Evolutionary conservation across 2,797 vertebrate species (phyloP), one percentile per base, ranked within the genome.

Genomic region (Ataeniobius toweri): DNA sequence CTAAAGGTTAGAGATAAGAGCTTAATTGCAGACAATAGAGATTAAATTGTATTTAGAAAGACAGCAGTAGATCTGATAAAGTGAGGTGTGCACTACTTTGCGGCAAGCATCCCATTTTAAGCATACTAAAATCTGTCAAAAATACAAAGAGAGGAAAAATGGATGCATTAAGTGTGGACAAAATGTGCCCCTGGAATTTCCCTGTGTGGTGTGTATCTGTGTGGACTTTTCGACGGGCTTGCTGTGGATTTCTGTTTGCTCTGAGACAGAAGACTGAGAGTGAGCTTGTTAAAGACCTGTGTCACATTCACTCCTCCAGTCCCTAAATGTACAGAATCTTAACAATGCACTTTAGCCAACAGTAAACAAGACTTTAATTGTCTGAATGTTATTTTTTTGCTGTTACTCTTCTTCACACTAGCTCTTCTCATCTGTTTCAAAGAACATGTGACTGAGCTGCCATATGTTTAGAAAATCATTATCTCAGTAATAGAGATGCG

Each of bases 311-410:
- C 77, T 75, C 88, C 77, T 56, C 48, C 50, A 26, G 20, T 61
- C 73, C 36, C 70, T 50, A 74, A 80, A 24, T 91, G 90, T 92
- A 91, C 89, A 93, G 81, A 93, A 80, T 85, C 87, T 46, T 91
- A 92, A 90, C 89, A 83, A 94, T 91, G 95, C 95, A 96, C 95
- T 96, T 96, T 96, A 96, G 92, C 84, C 89, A 88, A 81, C 86
- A 81, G 72, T 80, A 90, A 87, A 92, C 86, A 88, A 90, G 83
- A 88, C 79, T 55, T 78, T 68, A 83, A 80, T 78, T 78, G 41
- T 46, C 13, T 75, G 48, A 53, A 79, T 65, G 58, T n/a, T 0
- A 31, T 74, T 18, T 76, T 31, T 61, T 51, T 63, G 18, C 48
- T 22, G 28, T 76, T 72, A 46, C 31, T 58, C 70, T 76, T 74